Percentiles rank a stretch among this genome's conserved stretches.
Evolutionary conservation across 2,797 vertebrate genomes (phyloP).

Genomic region (Taeniopygia guttata): DNA sequence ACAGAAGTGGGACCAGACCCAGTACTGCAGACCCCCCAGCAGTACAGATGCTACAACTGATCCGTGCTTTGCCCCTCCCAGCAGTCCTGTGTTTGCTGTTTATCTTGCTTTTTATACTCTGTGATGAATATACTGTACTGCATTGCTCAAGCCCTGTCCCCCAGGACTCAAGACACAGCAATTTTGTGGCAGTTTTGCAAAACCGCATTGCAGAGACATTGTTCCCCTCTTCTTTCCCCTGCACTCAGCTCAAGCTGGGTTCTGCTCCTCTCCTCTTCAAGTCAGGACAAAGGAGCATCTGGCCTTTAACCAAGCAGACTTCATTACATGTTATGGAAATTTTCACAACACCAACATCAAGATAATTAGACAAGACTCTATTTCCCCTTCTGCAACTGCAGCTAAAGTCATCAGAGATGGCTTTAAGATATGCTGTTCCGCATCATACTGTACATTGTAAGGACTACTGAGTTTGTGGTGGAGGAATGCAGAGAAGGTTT

Average conservation of each 20-base stretch:
- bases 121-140: not conserved
- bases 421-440: not conserved
- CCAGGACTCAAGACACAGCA: not conserved
- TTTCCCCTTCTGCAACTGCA: not conserved
- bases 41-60: not conserved
- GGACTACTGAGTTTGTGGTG: not conserved
- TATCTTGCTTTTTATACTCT: not conserved
- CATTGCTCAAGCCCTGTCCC: not conserved
- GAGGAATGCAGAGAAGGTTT: not conserved
- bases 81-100: not conserved
- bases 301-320: not conserved
- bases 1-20: not conserved
- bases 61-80: not conserved
- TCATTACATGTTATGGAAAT: conserved; percentile 9
- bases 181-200: conserved; percentile 13
- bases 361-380: not conserved
- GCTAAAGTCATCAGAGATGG: not conserved
- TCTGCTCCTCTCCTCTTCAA: not conserved
- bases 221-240: conserved; percentile 7
- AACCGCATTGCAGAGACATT: conserved; percentile 14
- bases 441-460: not conserved
- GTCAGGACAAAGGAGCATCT: not conserved
- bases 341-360: conserved; percentile 21
- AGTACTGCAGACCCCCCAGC: not conserved
- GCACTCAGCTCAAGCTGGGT: not conserved